Evolutionary conservation across 2,888 invertebrate species (phyloP), one percentile per base, ranked within the genome.

Genomic region (Caenorhabditis angaria): DNA sequence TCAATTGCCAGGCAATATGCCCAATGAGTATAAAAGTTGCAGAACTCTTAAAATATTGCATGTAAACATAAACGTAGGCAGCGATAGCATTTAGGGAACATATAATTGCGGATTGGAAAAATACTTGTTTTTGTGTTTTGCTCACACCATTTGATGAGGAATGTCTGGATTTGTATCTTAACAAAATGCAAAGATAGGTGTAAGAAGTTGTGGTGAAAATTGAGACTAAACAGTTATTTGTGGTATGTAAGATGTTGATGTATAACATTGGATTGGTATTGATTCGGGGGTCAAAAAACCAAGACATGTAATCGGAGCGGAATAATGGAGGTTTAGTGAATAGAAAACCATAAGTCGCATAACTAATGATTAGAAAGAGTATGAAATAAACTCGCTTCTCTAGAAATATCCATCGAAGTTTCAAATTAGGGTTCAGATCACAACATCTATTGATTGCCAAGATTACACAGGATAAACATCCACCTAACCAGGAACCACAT

Each of bases 51-150:
- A 78, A 73, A 60, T 70, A 78, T 53, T 78, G 78, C 78, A 78
- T 78, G 66, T 73, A 76, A 48, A 76, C 76, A 53, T 78, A 78
- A 27, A 78, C 73, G 57, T 76, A 63, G 20, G 78, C 76, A 20
- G 73, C 76, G 50, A 76, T 59, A 0, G 76, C 68, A 22, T 76
- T 78, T 47, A 73, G 61, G 57, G 71, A 58, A 48, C 66, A 70
- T 35, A 70, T 6, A 72, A 58, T n/a, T 25, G 51, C 50, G 1
- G 65, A 60, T 47, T 71, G 61, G 32, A 58, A n/a, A 8, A 62
- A 59, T 5, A 41, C 41, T 41, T 65, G 68, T 22, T 32, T 60
- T 28, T 68, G 64, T 22, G 68, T 73, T 41, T 65, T 65, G 1
- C 61, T 54, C 18, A 68, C 27, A 0, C 64, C 58, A 6, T 65